Conservation (phyloP, 92 coral and sea anemone species). For the Galaxea fascicularis region DNA sequence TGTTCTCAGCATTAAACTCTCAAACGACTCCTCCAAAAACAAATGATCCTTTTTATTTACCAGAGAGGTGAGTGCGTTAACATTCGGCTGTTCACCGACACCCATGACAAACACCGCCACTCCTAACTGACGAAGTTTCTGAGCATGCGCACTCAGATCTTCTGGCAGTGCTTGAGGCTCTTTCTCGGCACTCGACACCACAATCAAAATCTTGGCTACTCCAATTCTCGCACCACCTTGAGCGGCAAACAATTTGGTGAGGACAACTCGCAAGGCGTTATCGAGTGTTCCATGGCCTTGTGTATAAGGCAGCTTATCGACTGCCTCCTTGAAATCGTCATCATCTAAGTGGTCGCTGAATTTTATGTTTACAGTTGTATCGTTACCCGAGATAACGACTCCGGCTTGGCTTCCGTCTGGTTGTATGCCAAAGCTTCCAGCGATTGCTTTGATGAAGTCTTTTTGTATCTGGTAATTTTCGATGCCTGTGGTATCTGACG, state of each 20-base stretch:
- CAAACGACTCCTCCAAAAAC: slow-evolving; percentile 36
- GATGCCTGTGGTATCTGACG: slow-evolving; percentile 48
- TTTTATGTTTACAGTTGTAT: slow-evolving; percentile 52
- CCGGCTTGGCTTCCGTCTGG: slow-evolving; percentile 56
- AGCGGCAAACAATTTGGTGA: slow-evolving; percentile 5
- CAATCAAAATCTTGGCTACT: slow-evolving; percentile 64
- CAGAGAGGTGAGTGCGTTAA: slow-evolving; percentile 60
- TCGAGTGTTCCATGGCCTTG: slow-evolving; percentile 14
- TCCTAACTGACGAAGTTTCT: slow-evolving; percentile 68
- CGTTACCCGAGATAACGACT: slow-evolving; percentile 48
- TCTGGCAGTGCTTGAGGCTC: slow-evolving; percentile 58
- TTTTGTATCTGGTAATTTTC: slow-evolving; percentile 58
- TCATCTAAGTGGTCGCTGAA: slow-evolving; percentile 52
- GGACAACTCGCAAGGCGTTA: slow-evolving; percentile 44
- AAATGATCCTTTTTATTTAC: slow-evolving; percentile 69
- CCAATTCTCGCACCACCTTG: slow-evolving; percentile 44
- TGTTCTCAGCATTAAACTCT: slow-evolving; percentile 30
- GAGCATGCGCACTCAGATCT: slow-evolving; percentile 56
- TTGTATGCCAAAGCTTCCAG: slow-evolving; percentile 54
- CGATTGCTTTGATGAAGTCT: slow-evolving; percentile 66
- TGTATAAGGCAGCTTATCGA: slow-evolving; percentile 38
- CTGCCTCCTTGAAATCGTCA: slow-evolving; percentile 21
- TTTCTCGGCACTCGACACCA: slow-evolving; percentile 77
- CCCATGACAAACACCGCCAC: slow-evolving; percentile 80
- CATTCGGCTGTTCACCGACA: slow-evolving; percentile 80